A percentile compares a stretch with the other conserved stretches of the same genome.
Conservation (phyloP, 64 coral and sea anemone genomes). For the Actinia tenebrosa region DNA sequence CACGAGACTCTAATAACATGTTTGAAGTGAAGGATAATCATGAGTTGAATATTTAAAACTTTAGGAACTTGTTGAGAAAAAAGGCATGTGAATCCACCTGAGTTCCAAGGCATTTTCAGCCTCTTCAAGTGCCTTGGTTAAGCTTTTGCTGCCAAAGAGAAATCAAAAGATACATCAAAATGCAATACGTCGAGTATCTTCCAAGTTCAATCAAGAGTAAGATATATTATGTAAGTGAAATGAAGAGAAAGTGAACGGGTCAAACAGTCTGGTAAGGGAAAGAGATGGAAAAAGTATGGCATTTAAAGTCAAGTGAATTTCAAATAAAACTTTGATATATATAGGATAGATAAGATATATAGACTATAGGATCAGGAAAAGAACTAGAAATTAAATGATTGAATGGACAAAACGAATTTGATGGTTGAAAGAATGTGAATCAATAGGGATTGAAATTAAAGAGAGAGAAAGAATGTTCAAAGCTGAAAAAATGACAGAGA, state of each 20-base stretch:
- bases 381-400: background rate
- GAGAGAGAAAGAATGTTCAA: background rate
- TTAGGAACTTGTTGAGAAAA: background rate
- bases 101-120: constrained; percentile 32
- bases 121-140: constrained; percentile 28
- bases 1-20: no score
- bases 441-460: background rate
- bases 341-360: no score
- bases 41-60: no score
- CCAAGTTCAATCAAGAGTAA: background rate
- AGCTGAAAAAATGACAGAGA: background rate
- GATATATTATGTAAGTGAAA: background rate
- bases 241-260: background rate
- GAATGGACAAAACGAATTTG: background rate
- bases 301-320: background rate
- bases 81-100: constrained; percentile 18
- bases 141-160: background rate
- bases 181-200: background rate
- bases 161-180: background rate
- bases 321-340: background rate
- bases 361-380: background rate
- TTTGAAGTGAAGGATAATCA: no score
- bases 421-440: background rate
- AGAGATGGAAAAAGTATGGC: background rate
- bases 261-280: background rate